Base-by-base conservation (phyloP, 2,797 vertebrate species). In the Lates japonicus region DNA sequence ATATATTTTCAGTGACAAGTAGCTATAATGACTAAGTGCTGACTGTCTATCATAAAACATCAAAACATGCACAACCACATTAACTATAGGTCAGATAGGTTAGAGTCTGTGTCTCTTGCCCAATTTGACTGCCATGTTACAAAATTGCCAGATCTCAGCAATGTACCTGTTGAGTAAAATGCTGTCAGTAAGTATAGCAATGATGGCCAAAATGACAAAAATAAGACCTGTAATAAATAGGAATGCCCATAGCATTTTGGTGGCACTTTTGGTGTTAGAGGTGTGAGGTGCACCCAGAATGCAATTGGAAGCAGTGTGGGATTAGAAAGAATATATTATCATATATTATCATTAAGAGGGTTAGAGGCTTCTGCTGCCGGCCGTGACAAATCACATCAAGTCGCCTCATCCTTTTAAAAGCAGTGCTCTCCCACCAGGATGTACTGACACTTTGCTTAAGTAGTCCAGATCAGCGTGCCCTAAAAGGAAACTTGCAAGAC, bases 271-370 rank as follows among this genome's bases (percentile, higher is more conserved):
- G 19, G 55, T 58, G 12, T 11, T 77, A 62, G 61, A 60, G 68
- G 46, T 17, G 4, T 59, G 54, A 69, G 57, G 16, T 29, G 64
- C 52, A 68, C 48, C 66, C 70, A 79, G 68, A 64, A 75, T 42
- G 60, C 66, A 55, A 22, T 74, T 66, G 61, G 69, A 74, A 67
- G 63, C 74, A 69, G 51, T 42, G 20, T 49, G 64, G 67, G 60
- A 89, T 78, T 76, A 82, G 41, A 29, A 16, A 51, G 48, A 77
- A 77, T 70, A 82, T 42, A 78, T 89, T 78, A 85, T 84, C 68
- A 83, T 67, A 84, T 13, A 85, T 89, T 73, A 76, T 80, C 49
- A 49, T 6, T 64, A 31, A 70, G 25, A 22, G 17, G 39, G 51
- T 42, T 62, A 42, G 31, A 70, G 14, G 58, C 63, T 63, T n/a